Conservation (phyloP, 2,797 vertebrate genomes). For the Anguilla marmorata region DNA sequence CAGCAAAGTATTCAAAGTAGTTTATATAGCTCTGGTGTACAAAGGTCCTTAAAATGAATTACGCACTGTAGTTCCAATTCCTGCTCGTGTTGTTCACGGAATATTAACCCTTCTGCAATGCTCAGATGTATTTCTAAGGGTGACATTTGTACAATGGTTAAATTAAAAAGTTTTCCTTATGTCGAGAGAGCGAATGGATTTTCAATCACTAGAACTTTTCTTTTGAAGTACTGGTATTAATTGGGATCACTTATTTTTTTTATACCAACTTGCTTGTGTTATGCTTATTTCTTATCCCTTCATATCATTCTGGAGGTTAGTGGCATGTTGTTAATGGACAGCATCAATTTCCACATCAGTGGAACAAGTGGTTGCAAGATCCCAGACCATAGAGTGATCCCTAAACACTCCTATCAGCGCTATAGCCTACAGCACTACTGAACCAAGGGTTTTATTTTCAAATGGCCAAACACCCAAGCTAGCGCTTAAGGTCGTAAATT, state of each 20-base stretch:
- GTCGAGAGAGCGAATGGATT: not conserved
- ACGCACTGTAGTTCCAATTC: not conserved
- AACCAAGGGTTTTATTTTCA: not conserved
- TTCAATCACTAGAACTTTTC: not conserved
- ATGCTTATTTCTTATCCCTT: not conserved
- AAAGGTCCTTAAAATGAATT: slow-evolving; percentile 21
- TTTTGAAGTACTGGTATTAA: not conserved
- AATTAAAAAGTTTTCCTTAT: not conserved
- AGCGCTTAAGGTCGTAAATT: not conserved
- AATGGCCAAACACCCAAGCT: not conserved
- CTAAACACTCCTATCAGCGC: not conserved
- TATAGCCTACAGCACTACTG: not conserved
- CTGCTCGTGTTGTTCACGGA: not conserved
- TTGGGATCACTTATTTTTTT: not conserved
- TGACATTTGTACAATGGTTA: not conserved
- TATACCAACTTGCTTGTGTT: not conserved
- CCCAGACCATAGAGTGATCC: no score
- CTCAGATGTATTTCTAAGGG: not conserved
- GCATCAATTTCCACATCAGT: not conserved
- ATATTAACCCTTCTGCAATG: not conserved
- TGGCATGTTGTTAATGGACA: not conserved
- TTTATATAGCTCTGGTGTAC: slow-evolving; percentile 21
- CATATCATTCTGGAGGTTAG: not conserved
- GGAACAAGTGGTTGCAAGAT: not conserved
- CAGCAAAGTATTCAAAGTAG: slow-evolving; percentile 11